Percentiles rank a stretch among this genome's conserved stretches.
Conservation (phyloP, 35 echinoderm and acorn worm genomes). For the Ophioderma brevispina region DNA sequence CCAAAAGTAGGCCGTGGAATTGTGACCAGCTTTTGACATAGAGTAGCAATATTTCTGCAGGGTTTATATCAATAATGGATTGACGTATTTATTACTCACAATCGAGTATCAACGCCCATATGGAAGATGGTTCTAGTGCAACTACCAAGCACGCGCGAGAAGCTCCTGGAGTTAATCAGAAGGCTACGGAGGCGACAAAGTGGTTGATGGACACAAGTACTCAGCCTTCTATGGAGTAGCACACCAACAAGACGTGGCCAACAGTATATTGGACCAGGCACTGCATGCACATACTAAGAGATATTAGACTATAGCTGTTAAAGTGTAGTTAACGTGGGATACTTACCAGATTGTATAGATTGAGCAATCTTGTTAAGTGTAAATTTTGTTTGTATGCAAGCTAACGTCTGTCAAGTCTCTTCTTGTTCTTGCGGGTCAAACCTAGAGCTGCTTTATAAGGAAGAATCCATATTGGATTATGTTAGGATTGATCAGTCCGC, state of each 20-base stretch:
- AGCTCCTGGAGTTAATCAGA: constrained; percentile 91
- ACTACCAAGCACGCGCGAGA: constrained; percentile 96
- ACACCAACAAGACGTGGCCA: constrained; percentile 96
- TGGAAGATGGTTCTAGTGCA: constrained; percentile 91
- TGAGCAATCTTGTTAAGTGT: too few species aligned
- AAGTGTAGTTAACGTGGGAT: not conserved
- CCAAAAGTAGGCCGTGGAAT: too few species aligned
- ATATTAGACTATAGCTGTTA: constrained; percentile 99
- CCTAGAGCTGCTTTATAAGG: too few species aligned
- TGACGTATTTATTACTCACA: too few species aligned
- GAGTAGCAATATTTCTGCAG: too few species aligned
- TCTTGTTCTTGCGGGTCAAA: too few species aligned
- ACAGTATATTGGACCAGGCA: constrained; percentile 98
- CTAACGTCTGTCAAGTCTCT: too few species aligned
- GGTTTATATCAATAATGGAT: too few species aligned
- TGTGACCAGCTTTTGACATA: too few species aligned
- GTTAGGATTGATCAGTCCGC: too few species aligned
- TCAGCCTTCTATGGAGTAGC: constrained; percentile 94
- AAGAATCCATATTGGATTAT: too few species aligned
- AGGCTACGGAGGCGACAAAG: constrained; percentile 95
- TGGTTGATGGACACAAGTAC: constrained; percentile 98
- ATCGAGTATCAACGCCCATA: not conserved
- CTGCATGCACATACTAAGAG: constrained; percentile 95
- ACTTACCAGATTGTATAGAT: too few species aligned
- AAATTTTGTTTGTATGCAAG: not conserved